Evolutionary conservation across 2,888 invertebrate species (phyloP), one percentile per base, ranked within the genome.

Genomic region (Euplexia lucipara): DNA sequence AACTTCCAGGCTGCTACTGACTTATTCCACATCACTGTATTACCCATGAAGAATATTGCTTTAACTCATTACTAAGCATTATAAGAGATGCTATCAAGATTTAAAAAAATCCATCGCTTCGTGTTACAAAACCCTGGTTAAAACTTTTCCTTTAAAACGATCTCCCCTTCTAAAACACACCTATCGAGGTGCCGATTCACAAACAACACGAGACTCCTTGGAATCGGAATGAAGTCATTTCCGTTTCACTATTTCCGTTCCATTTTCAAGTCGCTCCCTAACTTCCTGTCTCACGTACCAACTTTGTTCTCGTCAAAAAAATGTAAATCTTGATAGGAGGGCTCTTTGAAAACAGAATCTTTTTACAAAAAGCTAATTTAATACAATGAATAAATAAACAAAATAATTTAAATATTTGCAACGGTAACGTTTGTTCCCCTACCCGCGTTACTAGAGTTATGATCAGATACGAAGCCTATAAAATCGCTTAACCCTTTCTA

Each of bases 211-310:
- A 71, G 70, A 52, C 76, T 78, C 70, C 70, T 75, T 70, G 69
- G 74, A 83, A 83, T 78, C 60, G 67, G 79, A 85, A 87, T 84
- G 85, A 84, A 86, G 83, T 84, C 86, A 84, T 86, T 87, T 87
- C 86, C 86, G 72, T 78, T 81, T 75, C 69, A 85, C 86, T 85
- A 86, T 84, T 87, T 85, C 87, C 86, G 84, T 85, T 87, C 79
- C 78, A 81, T 84, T 86, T 84, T 82, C 80, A 79, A 84, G 77
- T 80, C 80, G 70, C 75, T 79, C 74, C 77, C 77, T 65, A 60
- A 73, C 81, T 84, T 85, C 86, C 86, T 77, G 75, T 61, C 69
- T 78, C 60, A 75, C 79, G 73, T 73, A 65, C 58, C 39, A 47
- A 70, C 73, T 75, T 73, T 62, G 58, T 76, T 47, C 73, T 63